phyloP scores from a whole-genome alignment of 2,888 invertebrate species.

The Tachina fera region DNA sequence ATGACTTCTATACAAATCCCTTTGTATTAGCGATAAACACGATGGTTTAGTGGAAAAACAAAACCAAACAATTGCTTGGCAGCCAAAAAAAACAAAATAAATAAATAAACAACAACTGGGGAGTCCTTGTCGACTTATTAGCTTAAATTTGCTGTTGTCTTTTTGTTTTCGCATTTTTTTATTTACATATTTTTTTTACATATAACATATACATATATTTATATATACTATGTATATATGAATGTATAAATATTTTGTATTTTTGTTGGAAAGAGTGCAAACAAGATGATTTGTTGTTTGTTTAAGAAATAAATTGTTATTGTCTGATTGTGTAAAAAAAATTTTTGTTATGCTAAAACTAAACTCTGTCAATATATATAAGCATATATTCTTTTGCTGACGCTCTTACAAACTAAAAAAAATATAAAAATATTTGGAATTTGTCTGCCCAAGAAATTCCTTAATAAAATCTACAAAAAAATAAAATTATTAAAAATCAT shows the following conservation, averaged over 20 bases:
- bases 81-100: conserved; percentile 9
- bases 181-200: too few species aligned
- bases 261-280: conserved; percentile 1
- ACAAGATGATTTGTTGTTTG: conserved; percentile 42
- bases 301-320: conserved; percentile 52
- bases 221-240: too few species aligned
- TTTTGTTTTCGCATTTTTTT: background rate
- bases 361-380: too few species aligned
- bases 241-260: too few species aligned
- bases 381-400: too few species aligned
- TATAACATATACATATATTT: too few species aligned
- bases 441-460: too few species aligned
- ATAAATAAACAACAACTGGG: conserved; percentile 2
- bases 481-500: too few species aligned
- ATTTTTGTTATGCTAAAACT: background rate
- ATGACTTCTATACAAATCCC: conserved; percentile 56
- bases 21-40: conserved; percentile 55
- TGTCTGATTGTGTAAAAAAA: conserved; percentile 28
- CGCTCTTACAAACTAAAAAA: too few species aligned
- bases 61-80: conserved; percentile 47
- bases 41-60: conserved; percentile 33
- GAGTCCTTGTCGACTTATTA: conserved; percentile 64
- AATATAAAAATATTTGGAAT: too few species aligned
- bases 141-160: conserved; percentile 49
- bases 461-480: too few species aligned